Evolutionary conservation across 2,113 vertebrate genomes (phyloP), one percentile per base, ranked within the genome.

Genomic region (Nansenia antarctica): DNA sequence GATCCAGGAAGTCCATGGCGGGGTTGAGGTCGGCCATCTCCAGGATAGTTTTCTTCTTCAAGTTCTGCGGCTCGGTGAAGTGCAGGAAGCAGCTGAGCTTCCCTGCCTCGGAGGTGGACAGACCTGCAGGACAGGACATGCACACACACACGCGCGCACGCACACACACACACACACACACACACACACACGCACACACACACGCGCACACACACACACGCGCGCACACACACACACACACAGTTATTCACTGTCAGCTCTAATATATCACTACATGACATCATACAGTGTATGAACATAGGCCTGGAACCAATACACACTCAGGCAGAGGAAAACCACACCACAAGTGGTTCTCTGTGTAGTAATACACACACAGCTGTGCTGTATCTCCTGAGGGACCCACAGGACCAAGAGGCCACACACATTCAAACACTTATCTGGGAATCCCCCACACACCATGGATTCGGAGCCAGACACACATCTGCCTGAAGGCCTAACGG

Each of bases 1-100:
- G 91, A 67, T 98, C 93, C 81, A 99, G 83, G 79, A 98, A 98
- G 79, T 98, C 96, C 5, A 90, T 89, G 2, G 94, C 91, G 27
- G 94, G 95, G 67, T 95, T 94, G 69, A 95, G 66, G n/a, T 95
- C 86, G 15, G 93, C 93, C 84, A 92, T 93, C 85, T 94, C 90
- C 60, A 94, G 85, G 70, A 95, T 78, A 0, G 92, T 92, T 84
- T 93, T 96, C 45, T 91, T 94, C 87, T 94, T 95, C 72, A 87
- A 82, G 9, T 87, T 85, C 60, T 87, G 68, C 11, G 94, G 89
- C 68, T 93, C 74, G 35, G 90, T 82, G 73, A 98, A 96, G 85
- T 99, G 96, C 67, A 96, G 90, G 82, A 94, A 99, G 74, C 90
- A 95, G 55, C 89, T 91, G 27, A 97, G 89, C 79, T 95, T 96